Evolutionary conservation across 2,888 invertebrate species (phyloP).

Genomic region (Diadegma fenestrale): DNA sequence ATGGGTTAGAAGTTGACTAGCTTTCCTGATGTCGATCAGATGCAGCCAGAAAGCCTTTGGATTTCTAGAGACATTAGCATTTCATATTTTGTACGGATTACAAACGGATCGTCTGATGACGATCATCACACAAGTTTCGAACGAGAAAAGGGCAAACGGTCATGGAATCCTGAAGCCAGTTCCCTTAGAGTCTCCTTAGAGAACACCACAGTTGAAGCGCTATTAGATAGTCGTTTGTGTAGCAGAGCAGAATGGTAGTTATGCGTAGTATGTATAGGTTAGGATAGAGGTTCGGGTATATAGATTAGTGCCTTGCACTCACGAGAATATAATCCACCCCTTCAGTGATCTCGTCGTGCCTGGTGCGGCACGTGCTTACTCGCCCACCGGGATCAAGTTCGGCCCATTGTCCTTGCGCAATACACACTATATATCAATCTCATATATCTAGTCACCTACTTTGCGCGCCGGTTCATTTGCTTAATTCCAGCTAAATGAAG

Average conservation of each 20-base stretch:
- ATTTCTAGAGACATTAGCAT: neutral
- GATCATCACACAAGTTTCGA: neutral
- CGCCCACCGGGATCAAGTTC: slow-evolving; percentile 60
- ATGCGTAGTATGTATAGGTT: slow-evolving; percentile 19
- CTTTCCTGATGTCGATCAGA: neutral
- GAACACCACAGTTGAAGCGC: slow-evolving; percentile 34
- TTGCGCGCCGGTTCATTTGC: neutral
- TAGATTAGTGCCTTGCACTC: slow-evolving; percentile 50
- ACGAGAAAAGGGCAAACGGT: slow-evolving; percentile 29
- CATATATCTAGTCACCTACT: slow-evolving; percentile 35
- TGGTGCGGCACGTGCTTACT: slow-evolving; percentile 62
- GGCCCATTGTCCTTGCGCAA: slow-evolving; percentile 58
- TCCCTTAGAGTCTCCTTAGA: slow-evolving; percentile 11
- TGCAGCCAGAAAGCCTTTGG: neutral
- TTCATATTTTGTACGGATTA: neutral
- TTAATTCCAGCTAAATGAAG: neutral
- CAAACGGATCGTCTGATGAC: no score
- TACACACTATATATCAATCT: slow-evolving; percentile 38
- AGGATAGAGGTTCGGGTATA: slow-evolving; percentile 28
- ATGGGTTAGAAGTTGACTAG: no score
- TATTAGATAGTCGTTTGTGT: slow-evolving; percentile 33
- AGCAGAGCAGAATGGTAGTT: slow-evolving; percentile 5
- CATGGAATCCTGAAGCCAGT: slow-evolving; percentile 36
- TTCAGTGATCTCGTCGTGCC: slow-evolving; percentile 62
- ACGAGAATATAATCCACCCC: slow-evolving; percentile 65